Conservation (phyloP, 23 tunicate genomes). For the Botrylloides violaceus region DNA sequence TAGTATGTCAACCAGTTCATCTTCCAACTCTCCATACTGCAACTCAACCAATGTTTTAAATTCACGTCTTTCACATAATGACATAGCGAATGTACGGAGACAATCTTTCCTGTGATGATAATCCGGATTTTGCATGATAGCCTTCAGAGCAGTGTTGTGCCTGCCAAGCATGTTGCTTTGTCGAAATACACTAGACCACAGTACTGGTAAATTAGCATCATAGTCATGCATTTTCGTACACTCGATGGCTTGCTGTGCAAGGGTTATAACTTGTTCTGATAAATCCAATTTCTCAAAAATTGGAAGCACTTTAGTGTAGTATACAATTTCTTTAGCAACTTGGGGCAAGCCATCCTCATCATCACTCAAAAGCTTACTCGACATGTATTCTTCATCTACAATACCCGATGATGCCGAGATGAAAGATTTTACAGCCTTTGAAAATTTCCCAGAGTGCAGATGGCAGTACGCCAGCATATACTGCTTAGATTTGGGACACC, state of each 20-base stretch:
- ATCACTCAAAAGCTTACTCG: slow-evolving; percentile 20
- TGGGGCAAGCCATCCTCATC: slow-evolving; percentile 21
- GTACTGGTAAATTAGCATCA: slow-evolving; percentile 43
- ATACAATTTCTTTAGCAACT: slow-evolving; percentile 22
- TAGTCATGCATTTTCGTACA: slow-evolving; percentile 21
- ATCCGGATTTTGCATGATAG: slow-evolving; percentile 57
- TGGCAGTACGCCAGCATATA: slow-evolving; percentile 63
- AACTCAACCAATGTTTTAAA: slow-evolving; percentile 69
- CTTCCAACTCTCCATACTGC: slow-evolving; percentile 58
- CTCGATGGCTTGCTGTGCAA: slow-evolving; percentile 57
- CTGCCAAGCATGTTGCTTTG: slow-evolving; percentile 43
- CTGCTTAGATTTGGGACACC: slow-evolving; percentile 32
- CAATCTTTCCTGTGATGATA: slow-evolving; percentile 73
- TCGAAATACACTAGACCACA: slow-evolving; percentile 60
- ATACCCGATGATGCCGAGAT: slow-evolving; percentile 30
- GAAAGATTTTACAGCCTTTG: slow-evolving; percentile 60
- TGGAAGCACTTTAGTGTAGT: slow-evolving; percentile 52
- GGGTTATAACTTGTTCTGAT: slow-evolving; percentile 40
- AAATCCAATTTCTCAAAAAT: slow-evolving; percentile 52
- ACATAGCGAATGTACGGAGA: slow-evolving; percentile 62
- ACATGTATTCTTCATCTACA: slow-evolving; percentile 34
- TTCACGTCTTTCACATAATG: slow-evolving; percentile 65
- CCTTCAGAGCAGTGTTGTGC: slow-evolving; percentile 51
- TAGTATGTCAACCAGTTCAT: slow-evolving; percentile 56
- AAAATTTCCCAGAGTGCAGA: slow-evolving; percentile 52